A percentile compares a stretch with the other conserved stretches of the same genome.
These are phyloP conservation scores for Actinia equina DNA, from an alignment of 64 coral and sea anemone genomes.

Conservation along the genomic window DNA sequence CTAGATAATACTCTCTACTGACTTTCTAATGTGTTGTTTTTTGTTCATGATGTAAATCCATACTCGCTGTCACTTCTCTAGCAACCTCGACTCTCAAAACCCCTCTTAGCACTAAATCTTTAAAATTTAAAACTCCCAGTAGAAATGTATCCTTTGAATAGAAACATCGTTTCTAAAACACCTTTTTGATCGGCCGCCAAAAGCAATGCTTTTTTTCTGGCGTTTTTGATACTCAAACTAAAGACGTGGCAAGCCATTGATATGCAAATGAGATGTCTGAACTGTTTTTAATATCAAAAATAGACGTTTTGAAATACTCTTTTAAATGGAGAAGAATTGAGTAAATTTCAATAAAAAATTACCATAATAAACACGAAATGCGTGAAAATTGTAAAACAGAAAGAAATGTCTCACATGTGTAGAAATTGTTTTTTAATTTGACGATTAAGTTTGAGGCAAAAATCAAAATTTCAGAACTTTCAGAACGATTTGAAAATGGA, in stretches of 20 bases:
- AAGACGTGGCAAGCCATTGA: background rate
- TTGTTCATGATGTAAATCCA: background rate
- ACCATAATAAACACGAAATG: background rate
- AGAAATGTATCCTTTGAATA: background rate
- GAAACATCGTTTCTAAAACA: background rate
- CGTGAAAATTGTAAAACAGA: background rate
- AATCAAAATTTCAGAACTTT: background rate
- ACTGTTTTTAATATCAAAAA: background rate
- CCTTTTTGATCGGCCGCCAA: background rate
- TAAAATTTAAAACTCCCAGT: background rate
- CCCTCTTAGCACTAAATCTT: background rate
- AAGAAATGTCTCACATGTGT: background rate
- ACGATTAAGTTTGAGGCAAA: background rate
- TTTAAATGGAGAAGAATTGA: background rate
- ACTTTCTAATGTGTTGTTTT: background rate
- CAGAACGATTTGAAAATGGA: too few relatives aligned
- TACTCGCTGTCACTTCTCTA: background rate
- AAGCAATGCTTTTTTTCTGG: background rate
- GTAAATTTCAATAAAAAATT: background rate
- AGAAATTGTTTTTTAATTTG: background rate
- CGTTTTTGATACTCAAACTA: background rate
- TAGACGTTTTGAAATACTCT: constrained; percentile 2
- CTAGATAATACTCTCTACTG: background rate
- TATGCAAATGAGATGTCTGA: constrained; percentile 10
- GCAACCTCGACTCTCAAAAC: background rate